Percentiles rank a stretch among this genome's conserved stretches.
Conservation (phyloP, 2,113 vertebrate species). For the Peucedramus taeniatus region DNA sequence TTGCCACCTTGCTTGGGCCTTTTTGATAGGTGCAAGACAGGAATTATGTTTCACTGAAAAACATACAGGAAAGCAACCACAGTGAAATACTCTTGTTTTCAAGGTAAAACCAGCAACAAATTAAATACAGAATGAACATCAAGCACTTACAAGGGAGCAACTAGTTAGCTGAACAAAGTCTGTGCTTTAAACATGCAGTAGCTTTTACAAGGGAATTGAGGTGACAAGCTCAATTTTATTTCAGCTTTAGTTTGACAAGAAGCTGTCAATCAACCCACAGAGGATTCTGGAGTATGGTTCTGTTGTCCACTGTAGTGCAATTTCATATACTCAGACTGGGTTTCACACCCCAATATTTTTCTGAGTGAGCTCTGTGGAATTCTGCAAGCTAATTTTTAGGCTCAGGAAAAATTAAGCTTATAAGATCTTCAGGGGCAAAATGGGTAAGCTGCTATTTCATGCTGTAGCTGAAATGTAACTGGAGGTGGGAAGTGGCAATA, state of each 20-base stretch:
- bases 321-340: neutral
- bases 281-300: neutral
- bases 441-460: neutral
- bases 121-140: neutral
- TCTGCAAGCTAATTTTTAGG: neutral
- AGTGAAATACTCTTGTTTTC: neutral
- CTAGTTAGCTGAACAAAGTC: neutral
- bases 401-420: neutral
- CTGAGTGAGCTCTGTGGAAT: neutral
- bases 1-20: neutral
- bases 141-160: neutral
- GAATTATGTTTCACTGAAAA: neutral
- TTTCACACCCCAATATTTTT: neutral
- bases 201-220: neutral
- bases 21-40: neutral
- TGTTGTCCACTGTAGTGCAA: neutral
- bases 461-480: neutral
- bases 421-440: neutral
- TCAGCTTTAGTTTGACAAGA: neutral
- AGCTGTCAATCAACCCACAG: neutral
- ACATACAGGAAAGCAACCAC: neutral
- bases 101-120: neutral
- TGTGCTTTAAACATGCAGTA: neutral
- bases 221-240: neutral
- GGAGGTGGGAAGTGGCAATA: neutral